Evolutionary conservation across 2,888 invertebrate species (phyloP), one percentile per base, ranked within the genome.

Genomic region (Smittia sp.): DNA sequence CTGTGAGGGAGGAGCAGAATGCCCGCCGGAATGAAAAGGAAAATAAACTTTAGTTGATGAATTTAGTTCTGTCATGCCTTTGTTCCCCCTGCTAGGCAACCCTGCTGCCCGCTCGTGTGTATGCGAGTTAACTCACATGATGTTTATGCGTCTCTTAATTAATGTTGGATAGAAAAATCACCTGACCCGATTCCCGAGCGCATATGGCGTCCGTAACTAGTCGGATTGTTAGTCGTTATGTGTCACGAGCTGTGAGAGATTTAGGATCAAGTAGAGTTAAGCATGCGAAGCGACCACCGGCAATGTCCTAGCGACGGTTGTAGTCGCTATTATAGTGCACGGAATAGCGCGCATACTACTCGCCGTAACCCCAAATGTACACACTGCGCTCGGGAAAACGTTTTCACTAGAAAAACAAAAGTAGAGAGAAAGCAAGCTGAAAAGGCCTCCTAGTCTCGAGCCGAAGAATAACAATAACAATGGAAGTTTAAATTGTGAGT

Each of bases 401-500:
- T 46, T 46, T 11, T 15, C 11, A 46, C 46, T 46, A 46, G 46
- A 46, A 46, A 15, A 46, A 46, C 11, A 46, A 46, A 46, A 46
- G 15, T 11, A 46, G 15, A 46, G n/a, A 6, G 38, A 38, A 38
- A 38, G 11, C 38, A 38, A 38, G 38, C 52, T 18, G 11, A 7
- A 15, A 52, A 7, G 18, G 58, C 58, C 58, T 22, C 18, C 15
- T 18, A 46, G 52, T n/a, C 18, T 20, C n/a, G 7, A 20, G 18
- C n/a, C 7, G 22, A 58, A n/a, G 18, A 25, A 63, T 63, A 63
- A 63, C 32, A 63, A 63, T 13, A 63, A 67, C 39, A 68, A 68
- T 68, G 52, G 25, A 69, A 52, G 25, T 27, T 69, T 15, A 69
- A 69, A 54, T 52, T 54, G 32, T 52, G 54, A 52, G 20, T 68